Percentiles rank a stretch among this genome's conserved stretches.
These are phyloP conservation scores for Molossus alvarezi DNA, from an alignment of 2,797 vertebrate genomes.

Conservation along the genomic window DNA sequence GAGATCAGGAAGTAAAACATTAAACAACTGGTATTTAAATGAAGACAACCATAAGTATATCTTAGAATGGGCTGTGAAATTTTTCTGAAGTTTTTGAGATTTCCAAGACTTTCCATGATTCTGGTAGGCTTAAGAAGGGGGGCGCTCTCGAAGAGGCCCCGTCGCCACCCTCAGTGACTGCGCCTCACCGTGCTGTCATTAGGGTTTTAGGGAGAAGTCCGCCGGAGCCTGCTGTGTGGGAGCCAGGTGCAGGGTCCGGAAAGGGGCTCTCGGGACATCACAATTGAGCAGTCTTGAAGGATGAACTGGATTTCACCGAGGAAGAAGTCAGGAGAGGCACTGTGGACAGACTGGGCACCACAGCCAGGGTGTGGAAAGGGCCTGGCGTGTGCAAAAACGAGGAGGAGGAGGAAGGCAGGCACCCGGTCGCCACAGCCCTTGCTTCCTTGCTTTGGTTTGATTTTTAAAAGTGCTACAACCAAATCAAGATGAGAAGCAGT, in stretches of 20 bases:
- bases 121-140: not conserved
- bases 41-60: not conserved
- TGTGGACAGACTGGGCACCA: not conserved
- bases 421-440: not conserved
- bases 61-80: not conserved
- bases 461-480: not conserved
- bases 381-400: not conserved
- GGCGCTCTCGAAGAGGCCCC: not conserved
- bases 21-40: not conserved
- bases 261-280: not conserved
- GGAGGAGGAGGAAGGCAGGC: not conserved
- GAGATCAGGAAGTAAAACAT: not conserved
- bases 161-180: not conserved
- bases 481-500: not conserved
- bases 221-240: not conserved
- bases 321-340: not conserved
- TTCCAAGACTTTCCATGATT: not conserved
- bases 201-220: not conserved
- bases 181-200: no score
- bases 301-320: not conserved
- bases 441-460: not conserved
- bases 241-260: not conserved
- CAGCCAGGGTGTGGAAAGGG: not conserved
- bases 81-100: not conserved
- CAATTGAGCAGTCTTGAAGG: not conserved